A percentile compares a stretch with the other conserved stretches of the same genome.
These are phyloP conservation scores for Agonopterix alstromeriana DNA, from an alignment of 2,888 invertebrate genomes.

Conservation along the genomic window DNA sequence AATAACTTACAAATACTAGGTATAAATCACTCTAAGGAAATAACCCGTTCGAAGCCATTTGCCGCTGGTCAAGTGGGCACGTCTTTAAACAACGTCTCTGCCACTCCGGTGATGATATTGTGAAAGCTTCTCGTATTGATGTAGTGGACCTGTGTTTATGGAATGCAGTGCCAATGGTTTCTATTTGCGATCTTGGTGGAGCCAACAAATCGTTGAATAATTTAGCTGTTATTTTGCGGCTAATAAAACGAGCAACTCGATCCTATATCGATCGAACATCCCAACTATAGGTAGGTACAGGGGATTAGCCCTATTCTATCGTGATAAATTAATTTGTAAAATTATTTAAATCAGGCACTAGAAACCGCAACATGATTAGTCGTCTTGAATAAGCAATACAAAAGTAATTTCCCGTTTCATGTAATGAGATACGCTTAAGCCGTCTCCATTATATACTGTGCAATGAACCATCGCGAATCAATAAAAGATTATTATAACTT, in stretches of 20 bases:
- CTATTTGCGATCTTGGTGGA: background rate
- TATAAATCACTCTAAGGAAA: conserved; percentile 62
- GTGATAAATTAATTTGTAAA: too few species aligned
- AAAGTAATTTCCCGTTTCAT: conserved; percentile 6
- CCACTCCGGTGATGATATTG: conserved; percentile 30
- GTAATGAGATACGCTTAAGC: conserved; percentile 5
- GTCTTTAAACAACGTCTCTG: conserved; percentile 37
- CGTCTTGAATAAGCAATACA: conserved; percentile 5
- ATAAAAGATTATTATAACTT: conserved; percentile 30
- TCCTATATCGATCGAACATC: too few species aligned
- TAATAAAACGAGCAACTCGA: too few species aligned
- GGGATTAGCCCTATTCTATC: too few species aligned
- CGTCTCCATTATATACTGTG: conserved; percentile 11
- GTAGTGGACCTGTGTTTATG: too few species aligned
- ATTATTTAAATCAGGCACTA: too few species aligned
- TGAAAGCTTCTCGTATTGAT: conserved; percentile 30
- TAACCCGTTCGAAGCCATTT: conserved; percentile 48
- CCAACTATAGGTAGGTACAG: too few species aligned
- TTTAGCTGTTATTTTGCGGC: too few species aligned
- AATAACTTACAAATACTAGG: conserved; percentile 46
- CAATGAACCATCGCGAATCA: conserved; percentile 19
- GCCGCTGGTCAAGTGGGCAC: conserved; percentile 44
- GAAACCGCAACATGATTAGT: background rate
- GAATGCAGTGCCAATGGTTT: conserved; percentile 6
- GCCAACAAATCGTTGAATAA: too few species aligned